Base-by-base conservation (phyloP, 2,113 vertebrate genomes). In the Romanogobio albipinnatus region DNA sequence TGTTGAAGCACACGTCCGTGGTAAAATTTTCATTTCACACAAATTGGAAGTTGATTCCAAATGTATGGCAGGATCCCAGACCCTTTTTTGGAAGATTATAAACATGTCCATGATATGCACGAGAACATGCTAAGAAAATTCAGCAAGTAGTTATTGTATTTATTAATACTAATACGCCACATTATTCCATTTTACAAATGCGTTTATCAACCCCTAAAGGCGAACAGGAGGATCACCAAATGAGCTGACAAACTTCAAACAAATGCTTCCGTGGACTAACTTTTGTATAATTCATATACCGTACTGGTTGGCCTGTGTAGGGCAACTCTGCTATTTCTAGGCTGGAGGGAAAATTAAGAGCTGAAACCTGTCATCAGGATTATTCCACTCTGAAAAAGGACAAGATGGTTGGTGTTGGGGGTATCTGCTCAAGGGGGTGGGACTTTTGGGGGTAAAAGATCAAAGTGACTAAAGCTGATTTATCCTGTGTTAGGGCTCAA, bases 391-490 rank as follows among this genome's bases (percentile, higher is more conserved):
- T 78, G 61, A 83, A 85, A 81, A 66, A n/a, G 29, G 51, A 84
- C 58, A 56, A 77, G 47, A 75, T 53, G 59, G 77, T 24, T 74
- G 45, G 77, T 89, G 83, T 64, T 75, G 64, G 66, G 84, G 76
- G 61, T 49, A 45, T 84, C 26, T 71, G 61, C 79, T 86, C 82
- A 84, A 70, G 68, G 64, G 26, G 85, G 68, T 87, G 86, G 90
- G 74, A n/a, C 45, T 59, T 53, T 74, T 61, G 61, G 87, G 84
- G 83, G 82, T 83, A 86, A 77, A 83, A 90, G 90, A 91, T 92
- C 88, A 92, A 91, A 94, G 91, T 43, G 84, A 88, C 91, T 92
- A 90, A 92, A 93, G 89, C 90, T 90, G 92, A 94, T 94, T 92
- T 91, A 94, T 93, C 92, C 90, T 78, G 89, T 87, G 89, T 91